Base-by-base conservation (phyloP, 2,113 vertebrate species). In the Myiopsitta monachus region DNA sequence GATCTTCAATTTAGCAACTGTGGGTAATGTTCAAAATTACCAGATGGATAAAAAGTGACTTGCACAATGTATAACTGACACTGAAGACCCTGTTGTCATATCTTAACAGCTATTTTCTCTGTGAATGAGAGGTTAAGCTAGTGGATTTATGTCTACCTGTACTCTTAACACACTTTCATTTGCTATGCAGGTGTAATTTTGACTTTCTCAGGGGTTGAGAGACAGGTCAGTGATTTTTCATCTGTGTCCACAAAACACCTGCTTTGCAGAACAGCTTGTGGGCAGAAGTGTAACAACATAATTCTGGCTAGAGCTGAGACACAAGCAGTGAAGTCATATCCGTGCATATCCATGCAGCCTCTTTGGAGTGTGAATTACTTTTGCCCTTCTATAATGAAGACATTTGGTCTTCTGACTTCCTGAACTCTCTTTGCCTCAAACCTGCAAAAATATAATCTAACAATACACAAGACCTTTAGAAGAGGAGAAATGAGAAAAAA, bases 281-380 rank as follows among this genome's bases (percentile, higher is more conserved):
- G 14, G 12, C 38, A 84, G 70, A 82, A 14, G 9, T 26, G 7
- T 62, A 74, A 33, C 11, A 63, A 22, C 8, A 10, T 59, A 84
- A 44, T 49, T 78, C 41, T 84, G 59, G 10, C 36, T 68, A 72
- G 17, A 78, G 11, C 36, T 0, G 6, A 78, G 64, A 43, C 30
- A n/a, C 28, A 75, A 81, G 22, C 9, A 68, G 14, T 15, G 27
- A 87, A 84, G 17, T 63, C 47, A 47, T 41, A 55, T 79, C 23
- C 0, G 0, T 47, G 47, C 47, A 47, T 39, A 54, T 79, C 22
- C 0, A 0, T n/a, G 15, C 22, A 87, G 49, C 24, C 66, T 41
- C 69, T 87, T 72, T 24, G 30, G 43, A 49, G 10, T n/a, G 22
- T 74, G 46, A 92, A 36, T 74, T 79, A 43, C 30, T 82, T 74